Evolutionary conservation across 2,113 vertebrate species (phyloP).

Genomic region (Probosciger aterrimus): DNA sequence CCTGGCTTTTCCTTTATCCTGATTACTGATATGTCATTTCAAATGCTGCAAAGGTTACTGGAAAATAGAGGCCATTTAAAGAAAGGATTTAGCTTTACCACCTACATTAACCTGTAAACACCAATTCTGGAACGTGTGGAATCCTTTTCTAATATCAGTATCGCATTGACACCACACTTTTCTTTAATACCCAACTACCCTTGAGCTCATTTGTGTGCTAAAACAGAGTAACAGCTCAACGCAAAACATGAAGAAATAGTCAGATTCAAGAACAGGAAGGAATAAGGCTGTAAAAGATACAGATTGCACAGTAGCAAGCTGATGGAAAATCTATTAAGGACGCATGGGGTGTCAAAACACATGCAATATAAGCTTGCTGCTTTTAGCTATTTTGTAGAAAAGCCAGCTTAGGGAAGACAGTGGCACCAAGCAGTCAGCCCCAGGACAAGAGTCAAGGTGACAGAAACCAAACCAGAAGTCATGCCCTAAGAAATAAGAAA

Average conservation of each 20-base stretch:
- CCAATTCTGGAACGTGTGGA: not conserved
- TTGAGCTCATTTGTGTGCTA: not conserved
- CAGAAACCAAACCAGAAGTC: not conserved
- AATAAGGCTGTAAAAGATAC: conserved; percentile 2
- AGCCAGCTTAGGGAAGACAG: not conserved
- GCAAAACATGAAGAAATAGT: not conserved
- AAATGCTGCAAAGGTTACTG: not conserved
- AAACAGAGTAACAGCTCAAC: not conserved
- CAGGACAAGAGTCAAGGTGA: not conserved
- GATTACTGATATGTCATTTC: not conserved
- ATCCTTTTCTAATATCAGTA: not conserved
- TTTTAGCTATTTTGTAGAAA: not conserved
- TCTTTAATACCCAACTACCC: not conserved
- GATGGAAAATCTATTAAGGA: conserved; percentile 23
- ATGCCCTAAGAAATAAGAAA: not conserved
- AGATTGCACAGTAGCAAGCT: not conserved
- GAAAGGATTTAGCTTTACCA: not conserved
- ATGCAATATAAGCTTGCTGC: not conserved
- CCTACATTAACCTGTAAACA: not conserved
- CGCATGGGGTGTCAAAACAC: not conserved
- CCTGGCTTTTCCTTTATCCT: not conserved
- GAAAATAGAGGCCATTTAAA: not conserved
- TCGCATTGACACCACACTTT: not conserved
- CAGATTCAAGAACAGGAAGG: not conserved
- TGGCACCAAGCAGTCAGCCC: not conserved